These are phyloP conservation scores for Pseudorectes ferrugineus DNA, from an alignment of 2,113 vertebrate species.

Conservation along the genomic window DNA sequence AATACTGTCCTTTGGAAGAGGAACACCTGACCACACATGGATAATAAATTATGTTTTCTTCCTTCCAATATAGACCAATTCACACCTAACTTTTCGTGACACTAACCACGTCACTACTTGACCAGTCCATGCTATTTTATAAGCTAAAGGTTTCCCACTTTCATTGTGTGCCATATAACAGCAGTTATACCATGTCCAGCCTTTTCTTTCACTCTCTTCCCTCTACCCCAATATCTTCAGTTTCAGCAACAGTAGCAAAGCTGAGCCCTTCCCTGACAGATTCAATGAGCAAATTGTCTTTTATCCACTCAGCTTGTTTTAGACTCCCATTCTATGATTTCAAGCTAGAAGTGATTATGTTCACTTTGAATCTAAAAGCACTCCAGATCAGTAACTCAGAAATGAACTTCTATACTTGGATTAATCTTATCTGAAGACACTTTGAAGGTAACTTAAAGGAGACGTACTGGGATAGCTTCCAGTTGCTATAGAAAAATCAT, in stretches of 20 bases:
- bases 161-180: not conserved
- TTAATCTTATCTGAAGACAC: not conserved
- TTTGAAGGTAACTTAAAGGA: not conserved
- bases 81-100: rapidly evolving
- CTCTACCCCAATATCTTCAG: not conserved
- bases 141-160: not conserved
- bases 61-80: not conserved
- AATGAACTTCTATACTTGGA: not conserved
- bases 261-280: not conserved
- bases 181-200: not conserved
- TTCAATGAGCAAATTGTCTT: not conserved
- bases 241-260: not conserved
- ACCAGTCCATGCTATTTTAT: not conserved
- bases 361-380: not conserved
- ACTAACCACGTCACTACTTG: not conserved
- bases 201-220: not conserved
- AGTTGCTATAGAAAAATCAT: not conserved
- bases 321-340: not conserved
- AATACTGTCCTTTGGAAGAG: not conserved
- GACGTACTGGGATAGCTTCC: not conserved
- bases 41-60: not conserved
- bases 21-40: not conserved
- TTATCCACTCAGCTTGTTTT: not conserved
- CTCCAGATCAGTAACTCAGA: not conserved
- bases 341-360: not conserved